Evolutionary conservation across 2,797 vertebrate species (phyloP).

Genomic region (Sebastes taczanowskii): DNA sequence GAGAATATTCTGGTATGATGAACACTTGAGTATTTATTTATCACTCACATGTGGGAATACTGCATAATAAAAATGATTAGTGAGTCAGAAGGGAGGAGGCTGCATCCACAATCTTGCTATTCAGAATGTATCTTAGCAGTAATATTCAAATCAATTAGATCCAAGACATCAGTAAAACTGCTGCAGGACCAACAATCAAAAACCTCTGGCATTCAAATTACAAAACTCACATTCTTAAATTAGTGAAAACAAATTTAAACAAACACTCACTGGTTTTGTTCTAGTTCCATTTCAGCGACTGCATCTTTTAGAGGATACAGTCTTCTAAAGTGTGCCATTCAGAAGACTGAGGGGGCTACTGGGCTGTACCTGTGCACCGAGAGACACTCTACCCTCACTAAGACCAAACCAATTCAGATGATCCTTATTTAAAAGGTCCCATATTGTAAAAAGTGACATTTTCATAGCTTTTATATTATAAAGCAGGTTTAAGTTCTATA

Average conservation of each 20-base stretch:
- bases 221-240: neutral
- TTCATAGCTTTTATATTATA: too few species aligned
- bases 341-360: neutral
- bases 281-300: neutral
- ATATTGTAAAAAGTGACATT: too few species aligned
- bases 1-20: neutral
- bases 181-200: neutral
- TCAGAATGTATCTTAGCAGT: neutral
- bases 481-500: too few species aligned
- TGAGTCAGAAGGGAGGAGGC: neutral
- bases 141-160: neutral
- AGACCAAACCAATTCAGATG: neutral
- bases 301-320: neutral
- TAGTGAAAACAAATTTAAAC: neutral
- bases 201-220: neutral
- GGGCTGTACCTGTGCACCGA: neutral
- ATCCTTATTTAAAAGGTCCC: neutral
- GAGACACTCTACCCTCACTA: neutral
- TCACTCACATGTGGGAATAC: neutral
- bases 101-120: neutral
- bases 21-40: neutral
- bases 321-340: neutral
- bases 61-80: neutral
- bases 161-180: neutral
- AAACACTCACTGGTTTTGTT: neutral